These are phyloP conservation scores for Lasioglossum marginatum DNA, from an alignment of 2,888 invertebrate genomes.

Conservation along the genomic window DNA sequence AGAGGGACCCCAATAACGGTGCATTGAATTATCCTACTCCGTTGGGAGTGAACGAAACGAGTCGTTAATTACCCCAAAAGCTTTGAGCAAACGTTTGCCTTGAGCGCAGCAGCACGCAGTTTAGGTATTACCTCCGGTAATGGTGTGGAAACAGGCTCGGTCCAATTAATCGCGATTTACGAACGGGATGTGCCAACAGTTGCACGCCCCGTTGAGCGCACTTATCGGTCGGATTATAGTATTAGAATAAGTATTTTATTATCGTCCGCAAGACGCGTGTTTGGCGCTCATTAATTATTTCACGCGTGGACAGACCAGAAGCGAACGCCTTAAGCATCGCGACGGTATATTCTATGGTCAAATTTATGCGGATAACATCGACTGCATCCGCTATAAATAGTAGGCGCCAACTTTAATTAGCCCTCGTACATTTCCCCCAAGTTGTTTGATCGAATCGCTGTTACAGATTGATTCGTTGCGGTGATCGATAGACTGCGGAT, in stretches of 20 bases:
- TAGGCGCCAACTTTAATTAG: neutral
- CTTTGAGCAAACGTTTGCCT: neutral
- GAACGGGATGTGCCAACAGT: constrained; percentile 48
- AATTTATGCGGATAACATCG: neutral
- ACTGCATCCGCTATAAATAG: neutral
- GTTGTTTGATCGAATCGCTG: neutral
- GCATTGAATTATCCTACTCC: neutral
- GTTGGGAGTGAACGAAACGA: neutral
- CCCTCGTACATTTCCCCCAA: neutral
- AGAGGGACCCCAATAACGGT: neutral
- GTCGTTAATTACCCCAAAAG: neutral
- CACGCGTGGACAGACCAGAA: neutral
- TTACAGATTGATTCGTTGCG: neutral
- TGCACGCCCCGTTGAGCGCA: constrained; percentile 44
- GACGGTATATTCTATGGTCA: neutral
- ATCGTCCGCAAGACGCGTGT: constrained; percentile 33
- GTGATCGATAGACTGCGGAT: neutral
- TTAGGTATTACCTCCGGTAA: neutral
- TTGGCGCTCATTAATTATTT: constrained; percentile 4
- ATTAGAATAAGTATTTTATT: constrained; percentile 61
- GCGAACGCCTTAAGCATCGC: neutral
- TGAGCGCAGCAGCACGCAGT: neutral
- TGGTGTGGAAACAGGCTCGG: constrained; percentile 21
- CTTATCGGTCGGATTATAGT: constrained; percentile 54
- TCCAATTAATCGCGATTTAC: constrained; percentile 45